A percentile compares a stretch with the other conserved stretches of the same genome.
phyloP scores from a whole-genome alignment of 2,888 invertebrate species.

The Tanytarsus gracilentus region DNA sequence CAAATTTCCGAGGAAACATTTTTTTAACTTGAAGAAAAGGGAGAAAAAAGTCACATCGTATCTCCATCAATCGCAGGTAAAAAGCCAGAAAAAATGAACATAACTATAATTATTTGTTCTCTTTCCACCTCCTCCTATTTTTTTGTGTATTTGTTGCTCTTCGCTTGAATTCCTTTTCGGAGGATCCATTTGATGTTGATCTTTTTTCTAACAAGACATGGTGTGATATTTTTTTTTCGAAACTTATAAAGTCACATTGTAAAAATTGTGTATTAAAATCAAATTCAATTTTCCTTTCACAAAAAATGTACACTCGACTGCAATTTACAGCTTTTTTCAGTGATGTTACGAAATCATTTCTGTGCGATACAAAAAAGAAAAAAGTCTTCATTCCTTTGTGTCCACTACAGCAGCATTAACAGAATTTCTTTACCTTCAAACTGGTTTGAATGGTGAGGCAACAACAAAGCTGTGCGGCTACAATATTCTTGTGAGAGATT shows the following conservation, averaged over 20 bases:
- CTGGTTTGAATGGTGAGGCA: slow-evolving; percentile 19
- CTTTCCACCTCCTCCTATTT: not conserved
- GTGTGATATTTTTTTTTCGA: no score
- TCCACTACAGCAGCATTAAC: not conserved
- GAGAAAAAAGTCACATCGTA: slow-evolving; percentile 4
- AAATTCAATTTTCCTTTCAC: no score
- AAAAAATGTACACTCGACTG: not conserved
- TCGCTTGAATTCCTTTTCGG: slow-evolving; percentile 1
- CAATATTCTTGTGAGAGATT: no score
- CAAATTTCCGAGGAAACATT: no score
- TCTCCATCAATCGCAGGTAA: slow-evolving; percentile 12
- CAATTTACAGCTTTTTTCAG: not conserved
- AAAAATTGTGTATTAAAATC: no score
- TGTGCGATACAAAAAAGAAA: not conserved
- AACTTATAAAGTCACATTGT: no score
- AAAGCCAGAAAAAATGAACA: not conserved
- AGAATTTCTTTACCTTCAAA: slow-evolving; percentile 6
- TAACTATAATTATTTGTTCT: slow-evolving; percentile 10
- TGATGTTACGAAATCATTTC: no score
- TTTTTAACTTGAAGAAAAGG: not conserved
- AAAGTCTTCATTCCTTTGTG: slow-evolving; percentile 10
- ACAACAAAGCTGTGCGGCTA: no score
- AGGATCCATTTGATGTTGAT: slow-evolving; percentile 1
- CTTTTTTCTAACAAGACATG: no score
- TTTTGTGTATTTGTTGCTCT: not conserved